Conservation (phyloP, 2,888 invertebrate genomes). For the Ophion ellenae region DNA sequence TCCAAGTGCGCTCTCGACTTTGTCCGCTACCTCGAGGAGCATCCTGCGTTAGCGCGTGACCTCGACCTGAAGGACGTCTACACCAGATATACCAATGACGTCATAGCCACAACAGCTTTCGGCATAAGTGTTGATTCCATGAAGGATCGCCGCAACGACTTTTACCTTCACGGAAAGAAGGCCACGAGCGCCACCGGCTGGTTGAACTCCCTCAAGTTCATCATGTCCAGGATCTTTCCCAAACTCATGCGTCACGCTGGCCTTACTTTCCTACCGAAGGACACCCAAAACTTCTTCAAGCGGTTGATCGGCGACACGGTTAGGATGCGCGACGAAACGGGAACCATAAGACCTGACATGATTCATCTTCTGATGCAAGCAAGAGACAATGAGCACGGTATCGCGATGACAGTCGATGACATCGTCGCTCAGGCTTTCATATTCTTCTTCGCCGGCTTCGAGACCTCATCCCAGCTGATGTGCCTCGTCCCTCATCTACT, state of each 20-base stretch:
- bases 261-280: constrained; percentile 37
- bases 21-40: constrained; percentile 69
- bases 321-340: constrained; percentile 79
- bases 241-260: constrained; percentile 50
- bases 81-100: constrained; percentile 86
- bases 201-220: constrained; percentile 27
- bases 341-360: constrained; percentile 86
- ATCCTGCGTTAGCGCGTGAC: constrained; percentile 70
- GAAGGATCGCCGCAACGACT: constrained; percentile 85
- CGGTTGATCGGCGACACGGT: constrained; percentile 80
- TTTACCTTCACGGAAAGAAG: constrained; percentile 81
- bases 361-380: constrained; percentile 86
- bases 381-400: constrained; percentile 59
- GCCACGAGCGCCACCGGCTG: constrained; percentile 60
- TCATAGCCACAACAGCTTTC: constrained; percentile 86
- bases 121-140: constrained; percentile 86
- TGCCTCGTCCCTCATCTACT: constrained; percentile 69
- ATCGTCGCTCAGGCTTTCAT: constrained; percentile 83
- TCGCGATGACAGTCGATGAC: constrained; percentile 74
- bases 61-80: constrained; percentile 84
- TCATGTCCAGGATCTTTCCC: constrained; percentile 31
- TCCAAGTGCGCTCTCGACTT: constrained; percentile 73
- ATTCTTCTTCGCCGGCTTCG: constrained; percentile 74
- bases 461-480: constrained; percentile 70
- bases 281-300: constrained; percentile 60